Percentiles rank a stretch among this genome's conserved stretches.
These are phyloP conservation scores for Lepisosteus osseus DNA, from an alignment of 2,113 vertebrate species.

Conservation along the genomic window DNA sequence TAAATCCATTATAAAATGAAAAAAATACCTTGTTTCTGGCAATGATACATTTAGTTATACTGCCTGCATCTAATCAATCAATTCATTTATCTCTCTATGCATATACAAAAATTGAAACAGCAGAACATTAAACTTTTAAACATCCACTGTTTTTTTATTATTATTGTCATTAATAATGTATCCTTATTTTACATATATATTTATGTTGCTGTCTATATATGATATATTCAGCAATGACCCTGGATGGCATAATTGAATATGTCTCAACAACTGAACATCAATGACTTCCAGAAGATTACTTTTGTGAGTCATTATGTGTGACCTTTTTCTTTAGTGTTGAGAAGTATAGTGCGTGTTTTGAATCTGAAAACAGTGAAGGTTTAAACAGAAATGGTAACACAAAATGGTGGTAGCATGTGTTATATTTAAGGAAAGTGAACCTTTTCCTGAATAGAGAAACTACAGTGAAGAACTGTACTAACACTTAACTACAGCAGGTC, in stretches of 20 bases:
- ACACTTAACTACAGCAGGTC: conserved; percentile 3
- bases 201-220: neutral
- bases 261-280: conserved; percentile 33
- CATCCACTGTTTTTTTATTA: no score
- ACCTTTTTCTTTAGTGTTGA: conserved; percentile 38
- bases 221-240: neutral
- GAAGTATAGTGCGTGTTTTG: conserved; percentile 48
- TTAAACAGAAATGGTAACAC: conserved; percentile 30
- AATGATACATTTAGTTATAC: no score
- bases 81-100: no score
- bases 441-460: conserved; percentile 7
- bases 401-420: conserved; percentile 44
- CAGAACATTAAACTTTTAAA: no score
- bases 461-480: neutral
- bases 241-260: conserved; percentile 14
- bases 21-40: no score
- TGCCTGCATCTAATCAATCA: no score
- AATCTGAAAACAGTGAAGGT: conserved; percentile 37
- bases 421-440: conserved; percentile 6
- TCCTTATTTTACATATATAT: no score
- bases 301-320: conserved; percentile 33
- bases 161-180: no score
- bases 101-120: no score
- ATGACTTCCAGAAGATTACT: conserved; percentile 36
- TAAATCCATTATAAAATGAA: neutral